Conservation (phyloP, 1,140 invertebrate species). For the Amyelois transitella region DNA sequence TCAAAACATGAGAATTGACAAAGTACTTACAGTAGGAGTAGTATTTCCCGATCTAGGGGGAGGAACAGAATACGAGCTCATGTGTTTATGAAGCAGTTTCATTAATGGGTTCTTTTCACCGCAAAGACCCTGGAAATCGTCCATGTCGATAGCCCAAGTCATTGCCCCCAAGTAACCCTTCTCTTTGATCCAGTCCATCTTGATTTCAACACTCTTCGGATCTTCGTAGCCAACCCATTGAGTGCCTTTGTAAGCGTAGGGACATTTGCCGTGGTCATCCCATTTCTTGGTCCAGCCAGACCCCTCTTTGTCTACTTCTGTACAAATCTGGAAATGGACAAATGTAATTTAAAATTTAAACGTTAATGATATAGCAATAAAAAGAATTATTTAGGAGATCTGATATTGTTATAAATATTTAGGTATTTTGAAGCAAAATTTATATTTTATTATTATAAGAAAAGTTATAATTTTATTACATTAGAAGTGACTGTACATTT, state of each 20-base stretch:
- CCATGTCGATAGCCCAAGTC: conserved; percentile 94
- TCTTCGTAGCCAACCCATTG: conserved; percentile 97
- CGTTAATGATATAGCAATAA: too few relatives aligned
- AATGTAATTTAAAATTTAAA: too few relatives aligned
- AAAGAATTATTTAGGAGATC: too few relatives aligned
- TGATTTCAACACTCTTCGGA: conserved; percentile 84
- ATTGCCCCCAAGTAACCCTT: conserved; percentile 90
- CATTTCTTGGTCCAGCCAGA: conserved; percentile 87
- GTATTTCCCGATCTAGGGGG: conserved; percentile 77
- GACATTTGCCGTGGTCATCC: conserved; percentile 87
- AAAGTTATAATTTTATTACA: too few relatives aligned
- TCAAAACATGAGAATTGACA: neutral
- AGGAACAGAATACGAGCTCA: conserved; percentile 85
- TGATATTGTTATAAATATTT: too few relatives aligned
- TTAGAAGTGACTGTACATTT: too few relatives aligned
- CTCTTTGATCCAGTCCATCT: conserved; percentile 89
- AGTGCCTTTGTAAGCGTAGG: conserved; percentile 89
- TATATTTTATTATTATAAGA: too few relatives aligned
- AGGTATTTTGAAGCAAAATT: too few relatives aligned
- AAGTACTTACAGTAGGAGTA: conserved; percentile 78
- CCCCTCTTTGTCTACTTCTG: conserved; percentile 79
- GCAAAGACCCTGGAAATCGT: conserved; percentile 87
- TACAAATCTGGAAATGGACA: conserved; percentile 80
- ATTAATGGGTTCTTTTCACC: conserved; percentile 83
- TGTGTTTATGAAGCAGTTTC: conserved; percentile 81